Evolutionary conservation across 2,797 vertebrate species (phyloP), one percentile per base, ranked within the genome.

Genomic region (Catamblyrhynchus diadema): DNA sequence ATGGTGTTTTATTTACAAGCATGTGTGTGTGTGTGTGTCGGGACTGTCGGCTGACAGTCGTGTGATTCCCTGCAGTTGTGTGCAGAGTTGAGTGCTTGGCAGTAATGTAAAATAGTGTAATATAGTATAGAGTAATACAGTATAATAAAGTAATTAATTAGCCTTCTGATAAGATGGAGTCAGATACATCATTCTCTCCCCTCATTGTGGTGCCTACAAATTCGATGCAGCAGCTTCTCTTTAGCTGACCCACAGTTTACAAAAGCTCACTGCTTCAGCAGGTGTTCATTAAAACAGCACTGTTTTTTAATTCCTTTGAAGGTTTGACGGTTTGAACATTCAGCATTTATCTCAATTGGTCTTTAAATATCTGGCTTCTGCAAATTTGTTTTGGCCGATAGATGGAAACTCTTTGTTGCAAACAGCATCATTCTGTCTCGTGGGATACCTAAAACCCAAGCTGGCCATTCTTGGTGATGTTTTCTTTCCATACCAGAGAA

Each of bases 121-220:
- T 54, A n/a, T 3, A 53, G 30, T 51, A 30, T 51, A 51, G 28
- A 51, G 12, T 51, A 30, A 51, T 30, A 30, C 3, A 51, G 50
- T 51, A 12, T 51, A 22, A 54, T 14, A 54, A 54, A 54, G 9
- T 54, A 14, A 54, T 54, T n/a, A 54, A 53, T 54, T 22, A 54
- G 32, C 53, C 20, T 7, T 54, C 51, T 54, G 51, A 22, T n/a
- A n/a, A n/a, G 20, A n/a, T n/a, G 3, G 30, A 54, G 32, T 54
- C 53, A 54, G 32, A 54, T 22, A 10, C 53, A 22, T 54, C 6
- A n/a, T 54, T n/a, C 32, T n/a, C 53, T n/a, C 32, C 53, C 20
- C 32, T 14, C 3, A 0, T 9, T 0, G 9, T 13, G 19, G 6
- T n/a, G 32, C 53, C 13, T n/a, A 54, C 53, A n/a, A 54, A n/a